A percentile compares a stretch with the other conserved stretches of the same genome.
Conservation (phyloP, 2,113 vertebrate genomes). For the Chitala chitala region DNA sequence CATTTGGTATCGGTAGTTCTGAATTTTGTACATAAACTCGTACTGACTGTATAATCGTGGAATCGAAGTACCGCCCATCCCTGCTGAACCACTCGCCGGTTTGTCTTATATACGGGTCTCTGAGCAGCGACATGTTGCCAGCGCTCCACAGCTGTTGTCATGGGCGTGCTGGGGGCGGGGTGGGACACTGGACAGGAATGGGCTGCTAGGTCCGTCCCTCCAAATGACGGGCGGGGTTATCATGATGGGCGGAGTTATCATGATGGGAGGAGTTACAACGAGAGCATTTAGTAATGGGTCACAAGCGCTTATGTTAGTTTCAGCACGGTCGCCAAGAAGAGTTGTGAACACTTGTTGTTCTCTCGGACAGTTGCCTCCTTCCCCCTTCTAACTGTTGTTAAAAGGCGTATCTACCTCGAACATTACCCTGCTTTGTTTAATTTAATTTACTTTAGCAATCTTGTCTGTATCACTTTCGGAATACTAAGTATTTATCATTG, state of each 20-base stretch:
- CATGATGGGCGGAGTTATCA: too few species aligned
- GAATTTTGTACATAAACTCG: too few species aligned
- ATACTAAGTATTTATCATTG: slow-evolving; percentile 22
- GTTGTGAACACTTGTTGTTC: slow-evolving; percentile 59
- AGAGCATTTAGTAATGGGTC: slow-evolving; percentile 64
- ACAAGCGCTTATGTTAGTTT: slow-evolving; percentile 53
- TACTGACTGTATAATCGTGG: not conserved
- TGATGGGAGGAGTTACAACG: slow-evolving; percentile 52
- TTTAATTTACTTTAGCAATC: slow-evolving; percentile 22
- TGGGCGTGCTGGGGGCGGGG: slow-evolving; percentile 31
- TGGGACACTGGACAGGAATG: slow-evolving; percentile 1
- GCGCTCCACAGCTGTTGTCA: slow-evolving; percentile 57
- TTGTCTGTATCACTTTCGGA: slow-evolving; percentile 18
- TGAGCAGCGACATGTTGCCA: slow-evolving; percentile 1
- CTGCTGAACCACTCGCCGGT: too few species aligned
- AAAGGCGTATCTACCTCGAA: slow-evolving; percentile 60
- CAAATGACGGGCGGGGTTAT: slow-evolving; percentile 40
- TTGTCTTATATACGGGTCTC: too few species aligned
- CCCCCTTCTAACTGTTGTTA: slow-evolving; percentile 39
- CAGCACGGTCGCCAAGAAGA: slow-evolving; percentile 56
- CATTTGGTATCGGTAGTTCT: too few species aligned
- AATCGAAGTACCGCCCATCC: too few species aligned
- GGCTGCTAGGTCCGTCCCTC: slow-evolving; percentile 18
- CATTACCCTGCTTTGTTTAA: slow-evolving; percentile 33
- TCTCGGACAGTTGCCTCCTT: slow-evolving; percentile 58